These are phyloP conservation scores for Antechinus stuartii DNA, from an alignment of 2,113 vertebrate species.

Conservation along the genomic window DNA sequence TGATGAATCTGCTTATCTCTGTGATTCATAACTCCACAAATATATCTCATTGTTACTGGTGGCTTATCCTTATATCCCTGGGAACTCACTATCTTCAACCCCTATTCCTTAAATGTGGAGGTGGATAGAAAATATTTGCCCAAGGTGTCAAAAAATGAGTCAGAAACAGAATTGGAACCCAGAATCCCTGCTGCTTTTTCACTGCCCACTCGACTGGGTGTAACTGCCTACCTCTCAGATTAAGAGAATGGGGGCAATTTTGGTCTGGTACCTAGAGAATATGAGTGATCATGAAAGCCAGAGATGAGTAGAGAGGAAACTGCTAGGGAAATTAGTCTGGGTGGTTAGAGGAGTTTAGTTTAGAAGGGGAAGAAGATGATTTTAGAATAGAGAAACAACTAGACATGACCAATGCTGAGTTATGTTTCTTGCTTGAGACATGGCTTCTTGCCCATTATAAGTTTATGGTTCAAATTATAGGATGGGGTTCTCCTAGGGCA, in stretches of 20 bases:
- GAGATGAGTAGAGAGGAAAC: neutral
- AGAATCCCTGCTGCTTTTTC: neutral
- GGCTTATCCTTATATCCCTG: neutral
- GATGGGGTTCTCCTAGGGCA: neutral
- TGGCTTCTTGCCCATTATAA: conserved; percentile 9
- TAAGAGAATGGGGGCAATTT: neutral
- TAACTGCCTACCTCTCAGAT: neutral
- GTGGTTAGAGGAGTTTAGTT: neutral
- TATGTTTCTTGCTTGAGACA: conserved; percentile 53
- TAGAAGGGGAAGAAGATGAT: neutral
- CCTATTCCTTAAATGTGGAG: neutral
- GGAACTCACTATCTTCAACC: neutral
- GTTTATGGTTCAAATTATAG: neutral
- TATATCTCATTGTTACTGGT: neutral
- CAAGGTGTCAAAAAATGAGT: fast-evolving
- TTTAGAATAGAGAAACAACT: neutral
- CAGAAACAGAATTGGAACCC: neutral
- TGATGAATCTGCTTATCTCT: neutral
- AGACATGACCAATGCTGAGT: neutral
- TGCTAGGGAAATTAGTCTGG: neutral
- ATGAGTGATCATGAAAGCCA: conserved; percentile 23
- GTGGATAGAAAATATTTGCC: neutral
- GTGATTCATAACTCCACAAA: neutral
- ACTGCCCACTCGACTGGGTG: neutral
- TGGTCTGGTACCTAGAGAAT: neutral